Conservation (phyloP, 2,113 vertebrate genomes). For the Phrynosoma blainvillii region DNA sequence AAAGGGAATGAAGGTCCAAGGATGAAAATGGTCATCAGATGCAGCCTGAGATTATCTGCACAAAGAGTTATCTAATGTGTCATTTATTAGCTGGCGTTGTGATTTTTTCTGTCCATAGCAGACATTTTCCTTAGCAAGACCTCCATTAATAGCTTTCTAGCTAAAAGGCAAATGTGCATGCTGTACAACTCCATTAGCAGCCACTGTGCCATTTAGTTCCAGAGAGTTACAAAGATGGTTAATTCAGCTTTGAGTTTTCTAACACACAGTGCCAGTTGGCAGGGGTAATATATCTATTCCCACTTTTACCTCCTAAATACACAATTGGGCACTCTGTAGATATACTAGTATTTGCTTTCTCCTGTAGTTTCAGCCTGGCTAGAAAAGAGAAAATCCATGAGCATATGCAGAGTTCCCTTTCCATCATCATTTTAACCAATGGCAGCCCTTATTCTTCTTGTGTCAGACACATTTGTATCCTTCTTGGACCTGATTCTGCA, state of each 20-base stretch:
- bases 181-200: slow-evolving; percentile 28
- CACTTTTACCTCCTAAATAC: slow-evolving; percentile 62
- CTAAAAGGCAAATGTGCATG: slow-evolving; percentile 35
- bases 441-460: neutral
- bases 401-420: neutral
- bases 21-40: too few relatives aligned
- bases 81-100: slow-evolving; percentile 4
- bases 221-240: slow-evolving; percentile 62
- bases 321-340: slow-evolving; percentile 51
- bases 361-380: neutral
- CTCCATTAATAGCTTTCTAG: slow-evolving; percentile 40
- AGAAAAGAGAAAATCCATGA: neutral
- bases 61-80: slow-evolving; percentile 18
- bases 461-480: neutral
- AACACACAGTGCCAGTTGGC: slow-evolving; percentile 60
- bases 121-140: slow-evolving; percentile 42
- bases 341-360: neutral
- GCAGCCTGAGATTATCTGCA: neutral
- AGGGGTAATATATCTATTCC: slow-evolving; percentile 54
- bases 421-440: too few relatives aligned
- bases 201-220: slow-evolving; percentile 58
- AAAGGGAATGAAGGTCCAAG: too few relatives aligned
- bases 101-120: slow-evolving; percentile 32
- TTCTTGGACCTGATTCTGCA: neutral
- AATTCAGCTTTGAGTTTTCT: slow-evolving; percentile 59